Evolutionary conservation across 2,888 invertebrate genomes (phyloP).

Genomic region (Pseudococcus longispinus): DNA sequence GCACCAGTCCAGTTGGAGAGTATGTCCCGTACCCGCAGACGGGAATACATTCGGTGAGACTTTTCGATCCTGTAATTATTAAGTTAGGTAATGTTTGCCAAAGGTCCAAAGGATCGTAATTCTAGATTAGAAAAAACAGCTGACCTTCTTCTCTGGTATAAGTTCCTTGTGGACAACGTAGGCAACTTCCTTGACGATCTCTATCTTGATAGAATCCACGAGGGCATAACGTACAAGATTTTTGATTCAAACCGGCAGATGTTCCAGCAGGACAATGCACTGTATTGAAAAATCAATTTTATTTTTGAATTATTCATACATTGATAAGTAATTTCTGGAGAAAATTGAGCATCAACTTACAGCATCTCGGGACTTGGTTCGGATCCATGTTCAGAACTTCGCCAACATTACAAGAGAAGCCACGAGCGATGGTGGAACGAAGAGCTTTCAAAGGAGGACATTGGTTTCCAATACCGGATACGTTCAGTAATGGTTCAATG

Average conservation of each 20-base stretch:
- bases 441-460: conserved; percentile 90
- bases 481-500: conserved; percentile 86
- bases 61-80: conserved; percentile 73
- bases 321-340: neutral
- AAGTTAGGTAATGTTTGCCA: neutral
- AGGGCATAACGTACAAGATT: conserved; percentile 88
- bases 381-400: conserved; percentile 89
- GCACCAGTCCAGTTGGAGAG: conserved; percentile 90
- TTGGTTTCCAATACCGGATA: conserved; percentile 88
- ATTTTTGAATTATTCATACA: neutral
- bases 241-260: conserved; percentile 87
- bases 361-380: conserved; percentile 88
- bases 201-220: conserved; percentile 93
- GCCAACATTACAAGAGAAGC: conserved; percentile 91
- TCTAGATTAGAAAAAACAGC: neutral
- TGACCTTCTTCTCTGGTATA: conserved; percentile 86
- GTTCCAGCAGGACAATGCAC: conserved; percentile 98
- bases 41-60: conserved; percentile 84
- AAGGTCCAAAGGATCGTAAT: neutral
- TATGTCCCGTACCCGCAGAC: conserved; percentile 96
- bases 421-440: conserved; percentile 81
- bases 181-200: conserved; percentile 87
- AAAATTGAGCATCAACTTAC: conserved; percentile 67
- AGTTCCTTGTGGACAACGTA: conserved; percentile 89
- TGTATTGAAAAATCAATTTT: conserved; percentile 64